Evolutionary conservation across 1,140 invertebrate genomes (phyloP).

Genomic region (Drosophila quadrilineata): DNA sequence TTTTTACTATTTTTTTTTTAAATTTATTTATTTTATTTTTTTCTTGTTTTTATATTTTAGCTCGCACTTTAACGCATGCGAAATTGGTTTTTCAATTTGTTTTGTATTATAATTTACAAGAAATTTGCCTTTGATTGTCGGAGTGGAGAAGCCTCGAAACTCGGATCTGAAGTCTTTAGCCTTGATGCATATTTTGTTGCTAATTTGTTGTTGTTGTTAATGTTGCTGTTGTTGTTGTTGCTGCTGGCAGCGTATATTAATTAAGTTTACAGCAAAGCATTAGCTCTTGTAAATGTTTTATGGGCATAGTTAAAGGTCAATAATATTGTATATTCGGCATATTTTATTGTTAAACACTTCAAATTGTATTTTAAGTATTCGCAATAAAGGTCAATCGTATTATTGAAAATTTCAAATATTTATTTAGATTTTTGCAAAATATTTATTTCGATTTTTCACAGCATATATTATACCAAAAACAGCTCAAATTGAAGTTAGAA

Average conservation of each 20-base stretch:
- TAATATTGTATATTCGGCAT: no score
- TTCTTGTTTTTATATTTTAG: conserved; percentile 15
- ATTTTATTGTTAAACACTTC: no score
- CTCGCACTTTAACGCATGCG: conserved; percentile 46
- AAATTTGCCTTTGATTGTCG: conserved; percentile 25
- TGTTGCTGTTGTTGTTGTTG: conserved; percentile 26
- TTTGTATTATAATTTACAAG: conserved; percentile 64
- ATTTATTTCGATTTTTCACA: no score
- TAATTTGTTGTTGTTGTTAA: conserved; percentile 22
- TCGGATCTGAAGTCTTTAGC: conserved; percentile 33
- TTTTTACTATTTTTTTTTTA: conserved; percentile 27
- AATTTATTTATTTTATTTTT: no score
- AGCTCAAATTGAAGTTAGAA: no score
- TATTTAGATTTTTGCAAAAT: not conserved
- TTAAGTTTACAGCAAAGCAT: conserved; percentile 12
- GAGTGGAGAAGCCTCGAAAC: not conserved
- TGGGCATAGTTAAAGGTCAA: conserved; percentile 16
- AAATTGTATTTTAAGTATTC: no score
- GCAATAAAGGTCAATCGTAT: not conserved
- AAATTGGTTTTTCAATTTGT: conserved; percentile 64
- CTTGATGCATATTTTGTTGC: conserved; percentile 40
- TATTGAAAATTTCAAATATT: not conserved
- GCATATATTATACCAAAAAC: no score
- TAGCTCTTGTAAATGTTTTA: not conserved
- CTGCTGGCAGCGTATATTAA: conserved; percentile 27